phyloP scores from a whole-genome alignment of 2,113 vertebrate species.

The Chaetodon auriga region DNA sequence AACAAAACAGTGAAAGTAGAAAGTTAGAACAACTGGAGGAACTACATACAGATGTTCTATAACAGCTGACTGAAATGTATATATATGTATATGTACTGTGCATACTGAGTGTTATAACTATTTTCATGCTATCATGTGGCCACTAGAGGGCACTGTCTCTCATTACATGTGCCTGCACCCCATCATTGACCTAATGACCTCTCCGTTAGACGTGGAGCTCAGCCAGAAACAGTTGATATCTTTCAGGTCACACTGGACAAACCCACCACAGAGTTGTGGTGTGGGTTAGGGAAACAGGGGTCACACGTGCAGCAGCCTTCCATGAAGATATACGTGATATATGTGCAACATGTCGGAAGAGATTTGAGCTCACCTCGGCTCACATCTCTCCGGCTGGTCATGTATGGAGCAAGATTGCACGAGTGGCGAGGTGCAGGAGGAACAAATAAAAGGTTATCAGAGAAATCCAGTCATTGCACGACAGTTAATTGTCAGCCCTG shows the following conservation, averaged over 20 bases:
- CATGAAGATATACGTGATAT: conserved; percentile 48
- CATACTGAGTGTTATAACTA: too few relatives aligned
- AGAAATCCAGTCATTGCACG: conserved; percentile 79
- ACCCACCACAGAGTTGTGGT: conserved; percentile 36
- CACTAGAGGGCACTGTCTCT: conserved; percentile 71
- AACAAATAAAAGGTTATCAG: conserved; percentile 82
- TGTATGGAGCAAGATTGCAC: conserved; percentile 59
- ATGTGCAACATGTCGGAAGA: conserved; percentile 64
- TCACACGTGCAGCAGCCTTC: conserved; percentile 1
- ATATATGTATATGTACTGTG: too few relatives aligned
- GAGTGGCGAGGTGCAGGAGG: conserved; percentile 37
- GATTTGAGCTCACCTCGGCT: conserved; percentile 76
- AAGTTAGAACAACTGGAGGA: background rate
- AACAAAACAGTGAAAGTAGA: background rate
- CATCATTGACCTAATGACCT: conserved; percentile 70
- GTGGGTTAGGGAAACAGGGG: background rate
- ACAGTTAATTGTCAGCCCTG: conserved; percentile 81
- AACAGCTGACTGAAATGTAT: too few relatives aligned
- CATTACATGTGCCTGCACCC: background rate
- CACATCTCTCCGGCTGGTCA: conserved; percentile 46
- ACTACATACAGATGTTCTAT: background rate
- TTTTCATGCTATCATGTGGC: background rate
- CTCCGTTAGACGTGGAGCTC: conserved; percentile 25
- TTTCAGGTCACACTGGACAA: conserved; percentile 4
- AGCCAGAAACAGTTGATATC: conserved; percentile 37